phyloP scores from a whole-genome alignment of 1,140 invertebrate genomes.

The Hyphantria cunea region DNA sequence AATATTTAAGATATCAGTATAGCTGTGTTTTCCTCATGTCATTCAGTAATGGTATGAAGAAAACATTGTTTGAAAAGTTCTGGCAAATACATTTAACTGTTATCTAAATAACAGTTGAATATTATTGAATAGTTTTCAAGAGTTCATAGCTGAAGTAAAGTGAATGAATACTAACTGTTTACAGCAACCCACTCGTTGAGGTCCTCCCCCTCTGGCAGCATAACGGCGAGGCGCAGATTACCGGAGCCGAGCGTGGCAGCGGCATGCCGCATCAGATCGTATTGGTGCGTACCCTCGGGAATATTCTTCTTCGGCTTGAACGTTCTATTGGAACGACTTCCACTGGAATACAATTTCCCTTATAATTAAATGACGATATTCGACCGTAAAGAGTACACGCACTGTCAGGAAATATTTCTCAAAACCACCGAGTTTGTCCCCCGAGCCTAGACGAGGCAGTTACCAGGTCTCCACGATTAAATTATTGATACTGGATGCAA shows the following conservation, averaged over 20 bases:
- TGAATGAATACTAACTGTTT: slow-evolving; percentile 90
- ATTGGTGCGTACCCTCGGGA: slow-evolving; percentile 98
- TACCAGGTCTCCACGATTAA: not conserved
- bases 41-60: too few relatives aligned
- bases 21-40: too few relatives aligned
- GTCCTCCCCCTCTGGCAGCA: slow-evolving; percentile 99
- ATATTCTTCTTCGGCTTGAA: slow-evolving; percentile 99
- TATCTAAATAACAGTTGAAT: too few relatives aligned
- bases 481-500: not conserved
- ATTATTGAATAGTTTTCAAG: too few relatives aligned
- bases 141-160: too few relatives aligned
- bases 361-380: not conserved
- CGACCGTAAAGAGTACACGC: not conserved
- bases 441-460: not conserved
- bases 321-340: slow-evolving; percentile 95
- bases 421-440: not conserved
- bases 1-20: too few relatives aligned
- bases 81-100: too few relatives aligned
- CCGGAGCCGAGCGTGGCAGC: slow-evolving; percentile 98
- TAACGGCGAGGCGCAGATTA: slow-evolving; percentile 96
- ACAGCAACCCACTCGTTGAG: slow-evolving; percentile 99
- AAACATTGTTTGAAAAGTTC: too few relatives aligned
- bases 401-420: not conserved
- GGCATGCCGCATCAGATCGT: slow-evolving; percentile 99
- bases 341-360: slow-evolving; percentile 77